Base-by-base conservation (phyloP, 2,113 vertebrate genomes). In the Bothrops jararaca region DNA sequence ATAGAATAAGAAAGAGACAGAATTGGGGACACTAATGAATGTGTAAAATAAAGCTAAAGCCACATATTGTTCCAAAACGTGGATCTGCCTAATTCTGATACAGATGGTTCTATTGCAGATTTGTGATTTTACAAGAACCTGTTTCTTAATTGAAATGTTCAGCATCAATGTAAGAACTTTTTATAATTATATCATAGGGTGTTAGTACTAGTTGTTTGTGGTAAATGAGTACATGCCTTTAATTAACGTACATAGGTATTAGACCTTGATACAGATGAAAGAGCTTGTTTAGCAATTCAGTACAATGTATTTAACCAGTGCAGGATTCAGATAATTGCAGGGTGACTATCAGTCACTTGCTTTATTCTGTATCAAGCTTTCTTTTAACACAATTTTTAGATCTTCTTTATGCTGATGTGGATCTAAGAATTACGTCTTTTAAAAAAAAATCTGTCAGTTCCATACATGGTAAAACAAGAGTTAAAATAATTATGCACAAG, bases 291-390 rank as follows among this genome's bases (percentile, higher is more conserved):
- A 96, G 96, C 95, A 96, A 95, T 96, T 97, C 96, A 96, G 93
- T 93, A 94, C 95, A 91, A 94, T 94, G 91, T 94, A 26, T 96
- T 96, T 94, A 96, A 97, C 96, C 95, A 96, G 94, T 93, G 96
- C 93, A 96, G 93, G 95, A 95, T 97, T 95, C 95, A 97, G 96
- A 97, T 97, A 96, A 95, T 97, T 96, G 92, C 96, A 95, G 93
- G 94, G 95, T 97, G 95, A 95, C 95, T 95, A 95, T 97, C 95
- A 95, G 95, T 97, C 96, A 94, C 93, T 92, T 92, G 95, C 95
- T 96, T 96, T 97, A 96, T 95, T 96, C 93, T 95, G 10, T 52
- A 42, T 95, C 95, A 93, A 95, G 94, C 89, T 94, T 92, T 11
- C 89, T 39, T 94, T 6, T n/a, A 39, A 86, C 80, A 22, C 20